Conservation (phyloP, 92 coral and sea anemone genomes). For the Porites cylindrica region DNA sequence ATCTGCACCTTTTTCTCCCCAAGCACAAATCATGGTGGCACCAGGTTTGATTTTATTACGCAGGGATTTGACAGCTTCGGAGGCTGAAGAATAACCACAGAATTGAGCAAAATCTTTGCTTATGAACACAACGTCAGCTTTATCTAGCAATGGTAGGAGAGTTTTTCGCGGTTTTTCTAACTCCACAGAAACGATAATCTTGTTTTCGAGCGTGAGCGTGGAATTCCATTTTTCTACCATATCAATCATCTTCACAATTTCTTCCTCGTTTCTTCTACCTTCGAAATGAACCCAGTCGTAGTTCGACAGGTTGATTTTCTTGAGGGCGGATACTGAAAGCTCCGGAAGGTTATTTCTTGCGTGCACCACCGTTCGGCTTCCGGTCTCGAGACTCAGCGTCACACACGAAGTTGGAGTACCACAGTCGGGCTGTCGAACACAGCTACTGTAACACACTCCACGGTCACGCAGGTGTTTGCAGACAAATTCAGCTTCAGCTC, state of each 20-base stretch:
- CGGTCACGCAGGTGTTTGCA: slow-evolving; percentile 57
- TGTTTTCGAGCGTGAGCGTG: slow-evolving; percentile 12
- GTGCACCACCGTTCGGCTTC: slow-evolving; percentile 86
- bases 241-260: slow-evolving; percentile 76
- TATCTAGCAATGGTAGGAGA: slow-evolving; percentile 47
- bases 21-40: slow-evolving; percentile 79
- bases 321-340: slow-evolving; percentile 63
- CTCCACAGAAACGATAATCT: slow-evolving; percentile 33
- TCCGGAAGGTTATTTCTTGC: slow-evolving; percentile 83
- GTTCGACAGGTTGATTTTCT: slow-evolving; percentile 58
- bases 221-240: slow-evolving; percentile 60
- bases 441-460: slow-evolving; percentile 60
- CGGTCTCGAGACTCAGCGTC: slow-evolving; percentile 71
- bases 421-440: slow-evolving; percentile 72
- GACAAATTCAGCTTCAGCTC: slow-evolving; percentile 76
- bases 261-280: slow-evolving; percentile 82
- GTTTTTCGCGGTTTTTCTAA: slow-evolving; percentile 78
- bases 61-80: slow-evolving; percentile 71
- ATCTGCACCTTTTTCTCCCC: slow-evolving; percentile 91
- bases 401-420: slow-evolving; percentile 93
- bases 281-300: slow-evolving; percentile 93
- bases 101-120: slow-evolving; percentile 84
- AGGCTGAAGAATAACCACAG: slow-evolving; percentile 70
- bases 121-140: slow-evolving; percentile 80
- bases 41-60: slow-evolving; percentile 31